phyloP scores from a whole-genome alignment of 2,113 vertebrate species.

The Engraulis encrasicolus region DNA sequence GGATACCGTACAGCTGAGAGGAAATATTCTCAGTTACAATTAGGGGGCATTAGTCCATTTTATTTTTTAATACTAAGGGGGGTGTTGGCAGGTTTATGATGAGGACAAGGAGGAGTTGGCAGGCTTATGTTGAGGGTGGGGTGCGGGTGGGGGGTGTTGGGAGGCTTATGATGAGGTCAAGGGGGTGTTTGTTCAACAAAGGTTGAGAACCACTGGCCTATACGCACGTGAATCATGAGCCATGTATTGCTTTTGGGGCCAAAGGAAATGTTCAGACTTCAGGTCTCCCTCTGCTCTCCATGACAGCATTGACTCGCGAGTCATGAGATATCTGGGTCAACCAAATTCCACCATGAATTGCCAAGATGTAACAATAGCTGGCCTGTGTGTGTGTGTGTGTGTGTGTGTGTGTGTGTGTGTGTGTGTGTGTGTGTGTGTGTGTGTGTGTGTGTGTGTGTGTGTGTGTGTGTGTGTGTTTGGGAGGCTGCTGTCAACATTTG shows the following conservation, averaged over 20 bases:
- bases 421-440: neutral
- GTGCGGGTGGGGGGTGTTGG: too few relatives aligned
- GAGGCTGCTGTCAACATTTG: neutral
- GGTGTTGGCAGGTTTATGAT: too few relatives aligned
- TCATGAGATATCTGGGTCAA: constrained; percentile 8
- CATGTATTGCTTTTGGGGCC: neutral
- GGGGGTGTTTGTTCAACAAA: too few relatives aligned
- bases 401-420: neutral
- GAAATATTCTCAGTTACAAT: too few relatives aligned
- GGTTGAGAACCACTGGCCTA: too few relatives aligned
- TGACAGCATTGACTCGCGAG: neutral
- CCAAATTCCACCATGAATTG: constrained; percentile 17
- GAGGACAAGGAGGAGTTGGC: too few relatives aligned
- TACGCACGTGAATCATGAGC: neutral
- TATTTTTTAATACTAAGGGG: too few relatives aligned
- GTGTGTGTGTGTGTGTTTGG: neutral
- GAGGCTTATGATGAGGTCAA: too few relatives aligned
- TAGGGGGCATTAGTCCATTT: too few relatives aligned
- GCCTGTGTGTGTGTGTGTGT: neutral
- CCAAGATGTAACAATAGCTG: constrained; percentile 5
- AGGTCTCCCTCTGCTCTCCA: neutral
- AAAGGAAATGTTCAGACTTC: neutral
- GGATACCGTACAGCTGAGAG: too few relatives aligned
- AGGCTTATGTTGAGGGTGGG: too few relatives aligned
- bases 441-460: neutral